Evolutionary conservation across 2,113 vertebrate genomes (phyloP).

Genomic region (Herpetotheres cachinnans): DNA sequence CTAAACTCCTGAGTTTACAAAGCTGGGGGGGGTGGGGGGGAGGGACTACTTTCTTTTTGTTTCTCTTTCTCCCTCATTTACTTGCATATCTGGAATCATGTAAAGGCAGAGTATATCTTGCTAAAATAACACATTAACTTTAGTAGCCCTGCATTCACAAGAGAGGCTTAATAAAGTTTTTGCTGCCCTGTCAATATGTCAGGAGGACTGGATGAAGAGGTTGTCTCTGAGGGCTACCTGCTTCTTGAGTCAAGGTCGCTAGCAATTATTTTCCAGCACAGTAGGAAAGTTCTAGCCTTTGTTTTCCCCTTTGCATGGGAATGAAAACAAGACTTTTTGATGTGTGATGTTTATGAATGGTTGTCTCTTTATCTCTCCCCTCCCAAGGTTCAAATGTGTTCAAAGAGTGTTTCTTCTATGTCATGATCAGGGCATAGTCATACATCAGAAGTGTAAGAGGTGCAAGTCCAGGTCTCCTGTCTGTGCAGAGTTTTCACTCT

Average conservation of each 20-base stretch:
- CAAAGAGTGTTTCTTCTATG: not conserved
- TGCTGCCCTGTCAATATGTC: not conserved
- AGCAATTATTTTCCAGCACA: not conserved
- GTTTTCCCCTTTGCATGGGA: not conserved
- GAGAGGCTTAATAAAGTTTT: not conserved
- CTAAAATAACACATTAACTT: not conserved
- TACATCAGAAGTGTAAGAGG: not conserved
- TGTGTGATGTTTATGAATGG: not conserved
- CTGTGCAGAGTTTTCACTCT: not conserved
- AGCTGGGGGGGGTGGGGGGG: not conserved
- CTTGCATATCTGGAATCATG: not conserved
- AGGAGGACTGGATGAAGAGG: not conserved
- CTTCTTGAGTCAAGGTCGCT: not conserved
- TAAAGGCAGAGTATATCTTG: not conserved
- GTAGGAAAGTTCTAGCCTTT: not conserved
- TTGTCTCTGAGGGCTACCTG: not conserved
- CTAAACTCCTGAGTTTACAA: not conserved
- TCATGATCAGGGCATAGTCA: not conserved
- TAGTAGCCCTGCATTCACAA: not conserved
- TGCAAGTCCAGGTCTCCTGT: not conserved
- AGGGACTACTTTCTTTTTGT: not conserved
- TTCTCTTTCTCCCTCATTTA: not conserved
- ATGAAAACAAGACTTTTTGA: not conserved
- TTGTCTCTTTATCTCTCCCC: not conserved
- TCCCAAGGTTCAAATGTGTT: not conserved